Base-by-base conservation (phyloP, 2,888 invertebrate genomes). In the Platycheirus albimanus region DNA sequence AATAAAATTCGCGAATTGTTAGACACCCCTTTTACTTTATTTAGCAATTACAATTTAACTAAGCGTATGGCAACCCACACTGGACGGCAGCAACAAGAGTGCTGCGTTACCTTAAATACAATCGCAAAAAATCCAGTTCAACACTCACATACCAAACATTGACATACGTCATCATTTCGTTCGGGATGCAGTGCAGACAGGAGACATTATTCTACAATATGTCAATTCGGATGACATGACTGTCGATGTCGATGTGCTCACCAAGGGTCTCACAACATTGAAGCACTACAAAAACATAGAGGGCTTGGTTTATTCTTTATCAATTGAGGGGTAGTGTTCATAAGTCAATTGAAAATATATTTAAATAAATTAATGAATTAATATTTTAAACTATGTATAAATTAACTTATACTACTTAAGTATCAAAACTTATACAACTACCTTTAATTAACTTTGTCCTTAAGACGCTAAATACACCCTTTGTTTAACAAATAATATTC, bases 1-100 rank as follows among this genome's bases (percentile, higher is more conserved):
- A n/a, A n/a, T n/a, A n/a, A n/a, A n/a, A n/a, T n/a, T n/a, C n/a
- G n/a, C n/a, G n/a, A n/a, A n/a, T n/a, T n/a, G n/a, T n/a, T n/a
- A n/a, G n/a, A n/a, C n/a, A n/a, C n/a, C n/a, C n/a, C n/a, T n/a
- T n/a, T n/a, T 79, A 13, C 47, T 79, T 47, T 69, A 74, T 19
- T 61, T 69, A 47, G 66, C 79, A 13, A 52, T 79, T 6, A 41
- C 41, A 3, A 61, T 77, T 52, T 36, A 75, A 75, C 15, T 24
- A 51, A 8, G 41, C 24, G n/a, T 56, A 49, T 43, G 49, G 20
- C 1, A 54, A 36, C 2, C 19, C 28, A 11, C 70, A 77, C 19
- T 77, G 77, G 70, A 30, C 17, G n/a, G 71, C 71, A 33, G 70
- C 71, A 28, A 64, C 71, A 28, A 2, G 45, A 20, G 45, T 11